Base-by-base conservation (phyloP, 2,797 vertebrate species). In the Chromis chromis region DNA sequence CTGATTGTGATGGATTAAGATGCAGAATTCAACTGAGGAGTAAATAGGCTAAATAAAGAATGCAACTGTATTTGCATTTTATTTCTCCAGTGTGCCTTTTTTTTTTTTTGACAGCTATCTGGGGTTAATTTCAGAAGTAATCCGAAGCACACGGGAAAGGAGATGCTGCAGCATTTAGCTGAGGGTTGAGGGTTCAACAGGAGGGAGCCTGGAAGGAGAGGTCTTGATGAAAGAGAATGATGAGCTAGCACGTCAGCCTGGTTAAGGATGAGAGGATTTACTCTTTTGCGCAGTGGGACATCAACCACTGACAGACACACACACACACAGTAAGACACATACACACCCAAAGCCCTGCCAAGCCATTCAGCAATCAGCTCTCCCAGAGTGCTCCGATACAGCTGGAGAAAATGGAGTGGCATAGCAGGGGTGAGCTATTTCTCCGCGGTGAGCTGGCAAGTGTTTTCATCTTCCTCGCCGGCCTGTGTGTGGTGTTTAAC, bases 231-330 rank as follows among this genome's bases (percentile, higher is more conserved):
- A 89, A 82, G 78, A 82, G 65, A 85, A 74, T 49, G 87, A 89
- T 84, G 81, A 88, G 76, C 63, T 17, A 40, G 88, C 89, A 91
- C 88, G 83, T 86, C 77, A 39, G 55, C 56, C 65, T 69, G 76
- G 79, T 90, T 88, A 88, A 84, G 82, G 82, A 86, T 78, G 79
- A 88, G 82, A 85, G 80, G 84, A 88, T 91, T 91, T 84, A 90
- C 82, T 88, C 65, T 46, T 74, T 66, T 1, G 21, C 87, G 0
- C 89, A 65, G 86, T 65, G 74, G 89, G 90, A 66, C 65, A 73
- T 68, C 86, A 71, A 65, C 65, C 61, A 27, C 70, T 25, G 59
- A 70, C 67, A 84, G 27, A 74, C 68, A 79, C 64, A 72, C 70
- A 78, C 73, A 71, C 28, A 2, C 55, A 74, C 71, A 74, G 21